Conservation (phyloP, 2,113 vertebrate species). For the Cyphomyrus plagiostoma region DNA sequence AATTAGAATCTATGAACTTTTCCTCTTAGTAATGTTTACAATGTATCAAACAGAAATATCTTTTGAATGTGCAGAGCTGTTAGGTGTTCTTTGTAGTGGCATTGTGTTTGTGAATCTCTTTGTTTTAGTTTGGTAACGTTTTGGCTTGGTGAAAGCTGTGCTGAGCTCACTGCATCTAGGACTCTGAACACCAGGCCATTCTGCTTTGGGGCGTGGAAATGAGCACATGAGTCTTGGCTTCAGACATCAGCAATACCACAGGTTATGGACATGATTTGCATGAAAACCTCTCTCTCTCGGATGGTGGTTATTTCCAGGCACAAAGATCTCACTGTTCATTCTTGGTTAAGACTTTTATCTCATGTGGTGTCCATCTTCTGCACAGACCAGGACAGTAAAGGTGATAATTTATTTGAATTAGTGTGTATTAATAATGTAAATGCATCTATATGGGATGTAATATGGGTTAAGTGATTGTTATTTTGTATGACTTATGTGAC, state of each 20-base stretch:
- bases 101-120: neutral
- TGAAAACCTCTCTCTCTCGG: neutral
- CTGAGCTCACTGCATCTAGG: neutral
- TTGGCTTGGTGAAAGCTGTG: neutral
- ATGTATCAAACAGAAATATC: neutral
- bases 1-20: neutral
- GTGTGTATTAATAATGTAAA: neutral
- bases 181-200: neutral
- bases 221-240: neutral
- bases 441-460: neutral
- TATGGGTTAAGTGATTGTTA: neutral
- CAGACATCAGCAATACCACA: neutral
- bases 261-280: neutral
- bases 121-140: neutral
- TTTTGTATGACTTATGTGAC: neutral
- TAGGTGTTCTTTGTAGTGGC: neutral
- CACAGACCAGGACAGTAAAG: neutral
- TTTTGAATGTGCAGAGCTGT: neutral
- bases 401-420: neutral
- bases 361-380: neutral
- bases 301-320: neutral
- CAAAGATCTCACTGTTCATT: conserved; percentile 3
- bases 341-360: neutral
- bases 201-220: neutral
- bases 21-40: neutral